Percentiles rank a stretch among this genome's conserved stretches.
phyloP scores from a whole-genome alignment of 2,888 invertebrate genomes.

The Cyclophora albipunctata region DNA sequence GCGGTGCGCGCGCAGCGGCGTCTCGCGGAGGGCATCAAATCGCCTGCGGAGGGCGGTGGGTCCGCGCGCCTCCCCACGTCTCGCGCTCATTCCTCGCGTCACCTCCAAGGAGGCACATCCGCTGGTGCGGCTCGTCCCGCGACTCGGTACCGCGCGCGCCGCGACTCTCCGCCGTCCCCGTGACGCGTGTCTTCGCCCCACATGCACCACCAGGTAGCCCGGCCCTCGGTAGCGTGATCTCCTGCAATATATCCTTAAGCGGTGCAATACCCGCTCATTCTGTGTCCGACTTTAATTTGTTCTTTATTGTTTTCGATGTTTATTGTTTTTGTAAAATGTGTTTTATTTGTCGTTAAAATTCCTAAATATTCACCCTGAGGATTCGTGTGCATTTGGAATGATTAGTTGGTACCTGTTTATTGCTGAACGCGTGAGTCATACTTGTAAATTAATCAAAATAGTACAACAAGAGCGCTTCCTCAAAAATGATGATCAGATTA shows the following conservation, averaged over 20 bases:
- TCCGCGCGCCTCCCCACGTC: conserved; percentile 57
- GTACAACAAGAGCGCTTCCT: too few species aligned
- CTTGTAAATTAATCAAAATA: background rate
- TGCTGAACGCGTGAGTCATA: conserved; percentile 14
- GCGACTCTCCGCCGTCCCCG: conserved; percentile 23
- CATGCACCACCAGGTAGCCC: conserved; percentile 49
- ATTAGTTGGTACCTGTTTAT: conserved; percentile 26
- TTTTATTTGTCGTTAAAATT: conserved; percentile 42
- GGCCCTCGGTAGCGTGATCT: conserved; percentile 58
- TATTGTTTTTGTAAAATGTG: conserved; percentile 64
- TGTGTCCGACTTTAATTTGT: conserved; percentile 62
- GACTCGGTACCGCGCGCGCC: conserved; percentile 48
- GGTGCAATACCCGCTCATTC: conserved; percentile 48
- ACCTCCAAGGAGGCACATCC: conserved; percentile 50
- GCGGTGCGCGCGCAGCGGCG: conserved; percentile 68
- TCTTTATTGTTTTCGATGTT: conserved; percentile 68
- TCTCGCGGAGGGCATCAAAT: conserved; percentile 70
- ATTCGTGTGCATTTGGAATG: conserved; percentile 25
- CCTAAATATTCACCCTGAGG: conserved; percentile 33
- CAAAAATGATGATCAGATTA: too few species aligned
- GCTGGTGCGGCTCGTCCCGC: conserved; percentile 39
- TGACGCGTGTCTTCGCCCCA: conserved; percentile 25
- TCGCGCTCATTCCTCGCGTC: conserved; percentile 49
- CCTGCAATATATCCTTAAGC: conserved; percentile 51
- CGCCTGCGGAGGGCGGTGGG: conserved; percentile 68